Conservation (phyloP, 2,113 vertebrate species). For the Gobius niger region DNA sequence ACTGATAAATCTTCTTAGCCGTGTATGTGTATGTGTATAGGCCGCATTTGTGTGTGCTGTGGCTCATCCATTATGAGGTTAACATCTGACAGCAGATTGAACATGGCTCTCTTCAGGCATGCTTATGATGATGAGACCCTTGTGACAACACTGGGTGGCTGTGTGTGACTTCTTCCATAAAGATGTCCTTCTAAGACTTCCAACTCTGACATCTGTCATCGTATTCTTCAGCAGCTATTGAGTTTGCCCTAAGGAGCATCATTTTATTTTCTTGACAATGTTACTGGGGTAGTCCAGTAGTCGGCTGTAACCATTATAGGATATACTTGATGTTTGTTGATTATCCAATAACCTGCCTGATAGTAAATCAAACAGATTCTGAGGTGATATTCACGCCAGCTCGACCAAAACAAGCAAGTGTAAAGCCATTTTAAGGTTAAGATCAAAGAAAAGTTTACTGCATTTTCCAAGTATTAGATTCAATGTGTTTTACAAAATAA, state of each 20-base stretch:
- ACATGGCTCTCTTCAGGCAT: slow-evolving; percentile 28
- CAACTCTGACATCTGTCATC: slow-evolving; percentile 27
- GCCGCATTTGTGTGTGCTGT: slow-evolving; percentile 5
- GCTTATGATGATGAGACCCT: slow-evolving; percentile 36
- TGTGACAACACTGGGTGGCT: slow-evolving; percentile 5
- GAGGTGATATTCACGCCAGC: too few species aligned
- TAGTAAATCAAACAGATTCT: not conserved
- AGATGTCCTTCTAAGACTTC: slow-evolving; percentile 29
- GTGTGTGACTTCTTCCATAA: slow-evolving; percentile 13
- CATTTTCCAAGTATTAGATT: too few species aligned
- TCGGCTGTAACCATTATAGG: not conserved
- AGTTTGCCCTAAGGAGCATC: slow-evolving; percentile 3
- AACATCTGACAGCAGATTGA: slow-evolving; percentile 36
- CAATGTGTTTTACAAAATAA: too few species aligned
- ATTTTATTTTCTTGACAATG: slow-evolving; percentile 5
- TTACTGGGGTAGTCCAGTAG: not conserved
- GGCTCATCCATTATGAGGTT: slow-evolving; percentile 30
- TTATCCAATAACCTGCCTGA: not conserved
- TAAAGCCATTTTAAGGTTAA: too few species aligned
- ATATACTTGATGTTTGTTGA: not conserved
- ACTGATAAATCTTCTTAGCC: slow-evolving; percentile 26
- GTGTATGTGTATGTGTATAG: not conserved
- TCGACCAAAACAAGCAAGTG: too few species aligned
- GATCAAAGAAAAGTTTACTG: too few species aligned
- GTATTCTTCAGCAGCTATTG: slow-evolving; percentile 13